A percentile compares a stretch with the other conserved stretches of the same genome.
phyloP scores from a whole-genome alignment of 2,888 invertebrate genomes.

The Melolontha melolontha region DNA sequence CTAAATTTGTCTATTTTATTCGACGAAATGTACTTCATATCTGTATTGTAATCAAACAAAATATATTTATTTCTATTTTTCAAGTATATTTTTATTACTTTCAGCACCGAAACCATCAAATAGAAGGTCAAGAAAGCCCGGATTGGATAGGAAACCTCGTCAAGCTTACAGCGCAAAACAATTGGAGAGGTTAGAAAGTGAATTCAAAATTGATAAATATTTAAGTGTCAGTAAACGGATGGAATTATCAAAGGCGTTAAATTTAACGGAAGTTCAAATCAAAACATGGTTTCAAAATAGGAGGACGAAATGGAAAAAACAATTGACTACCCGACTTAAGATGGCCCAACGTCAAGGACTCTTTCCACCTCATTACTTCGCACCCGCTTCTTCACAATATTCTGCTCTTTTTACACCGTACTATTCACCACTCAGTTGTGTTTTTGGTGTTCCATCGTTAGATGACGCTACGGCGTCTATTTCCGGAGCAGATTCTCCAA shows the following conservation, averaged over 20 bases:
- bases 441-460: slow-evolving; percentile 70
- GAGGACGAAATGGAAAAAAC: slow-evolving; percentile 97
- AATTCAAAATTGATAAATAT: slow-evolving; percentile 97
- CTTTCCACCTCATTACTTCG: slow-evolving; percentile 78
- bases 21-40: neutral
- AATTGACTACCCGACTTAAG: slow-evolving; percentile 89
- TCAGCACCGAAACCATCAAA: slow-evolving; percentile 84
- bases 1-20: too few species aligned
- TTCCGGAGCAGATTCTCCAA: slow-evolving; percentile 39
- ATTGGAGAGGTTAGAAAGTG: slow-evolving; percentile 89
- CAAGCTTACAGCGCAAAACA: slow-evolving; percentile 98
- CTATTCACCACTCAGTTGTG: slow-evolving; percentile 72
- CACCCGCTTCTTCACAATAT: slow-evolving; percentile 72
- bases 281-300: slow-evolving; percentile 98
- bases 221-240: slow-evolving; percentile 94
- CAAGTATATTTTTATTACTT: slow-evolving; percentile 47
- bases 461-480: slow-evolving; percentile 57
- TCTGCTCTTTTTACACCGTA: slow-evolving; percentile 73
- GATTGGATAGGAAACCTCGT: slow-evolving; percentile 92
- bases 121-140: slow-evolving; percentile 86
- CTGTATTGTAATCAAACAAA: neutral
- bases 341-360: slow-evolving; percentile 89
- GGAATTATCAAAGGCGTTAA: slow-evolving; percentile 90
- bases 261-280: slow-evolving; percentile 93
- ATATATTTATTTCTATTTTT: neutral